Evolutionary conservation across 2,797 vertebrate species (phyloP), one percentile per base, ranked within the genome.

Genomic region (Crocodylus rhombifer): DNA sequence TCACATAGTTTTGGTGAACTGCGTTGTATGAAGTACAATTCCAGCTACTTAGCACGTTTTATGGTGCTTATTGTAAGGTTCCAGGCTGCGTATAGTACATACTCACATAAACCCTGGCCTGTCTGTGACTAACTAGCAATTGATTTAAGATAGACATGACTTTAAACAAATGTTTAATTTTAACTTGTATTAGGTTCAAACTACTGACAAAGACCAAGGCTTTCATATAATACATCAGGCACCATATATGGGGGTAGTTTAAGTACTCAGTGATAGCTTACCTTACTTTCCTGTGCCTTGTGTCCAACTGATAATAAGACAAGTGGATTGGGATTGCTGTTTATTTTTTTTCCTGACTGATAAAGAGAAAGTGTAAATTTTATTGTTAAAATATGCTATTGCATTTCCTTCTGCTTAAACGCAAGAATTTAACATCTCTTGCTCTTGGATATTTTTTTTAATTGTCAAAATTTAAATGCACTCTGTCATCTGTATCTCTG

Each of bases 281-380:
- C 99, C 99, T 99, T 99, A 97, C 99, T 99, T 56, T 99, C 98
- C 6, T 96, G 98, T 6, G 98, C 98, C 80, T 98, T 98, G 97
- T 99, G 98, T 91, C 99, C 99, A 67, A 99, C 98, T 20, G 96
- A 99, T 97, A 99, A 98, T 95, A 99, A 98, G 95, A 99, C 99
- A 20, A 98, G 98, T 0, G 99, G 99, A 94, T 98, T 99, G 80
- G 99, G 99, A 77, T 98, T 99, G 91, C 99, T 99, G 97, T 98
- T 99, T 92, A 99, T 98, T 94, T 99, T 99, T 97, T 99, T 99
- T 90, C 98, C 98, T 14, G 98, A 98, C 99, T 99, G 97, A 30
- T 97, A 93, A 93, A 87, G 90, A 95, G 81, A 96, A 94, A 97
- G 74, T 91, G 62, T 67, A 95, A 90, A 77, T 86, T 95, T 93